Base-by-base conservation (phyloP, 2,113 vertebrate genomes). In the Noturus placidus region DNA sequence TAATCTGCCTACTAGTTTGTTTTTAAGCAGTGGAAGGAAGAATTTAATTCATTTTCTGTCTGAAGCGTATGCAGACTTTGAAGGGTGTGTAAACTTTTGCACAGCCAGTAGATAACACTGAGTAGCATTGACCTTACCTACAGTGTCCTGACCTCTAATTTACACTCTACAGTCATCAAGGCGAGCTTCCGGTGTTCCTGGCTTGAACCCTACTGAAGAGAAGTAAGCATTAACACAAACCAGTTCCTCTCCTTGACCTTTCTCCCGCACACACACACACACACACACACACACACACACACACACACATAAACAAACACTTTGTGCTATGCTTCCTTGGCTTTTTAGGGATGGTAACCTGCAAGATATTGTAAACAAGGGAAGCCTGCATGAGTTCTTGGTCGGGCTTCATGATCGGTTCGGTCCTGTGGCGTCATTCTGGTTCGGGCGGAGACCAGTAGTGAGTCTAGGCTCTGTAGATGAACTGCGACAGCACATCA, bases 341-440 rank as follows among this genome's bases (percentile, higher is more conserved):
- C 42, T 77, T n/a, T 11, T 54, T 91, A 99, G 98, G 92, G 98
- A 98, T 90, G 98, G 98, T 22, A 99, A 99, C 93, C 93, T 99
- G 82, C 97, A 97, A 87, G 97, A 99, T 84, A 97, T 99, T 11
- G 93, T 97, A 76, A 96, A 91, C 91, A 96, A 91, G 88, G 97
- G 96, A 89, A 98, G 97, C 90, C 93, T 99, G 78, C 97, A 99
- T 0, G 97, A 98, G 91, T 99, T 99, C 92, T 95, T 99, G 63
- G 95, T 97, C 19, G 92, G 95, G 83, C 94, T 99, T 82, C 98
- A 99, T 84, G 95, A 97, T 88, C 94, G 95, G 89, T 97, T 96
- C 1, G 98, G 98, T 9, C 93, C 97, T 0, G 94, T 98, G 89
- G 97, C 96, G 2, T 99, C 98, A 0, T 99, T 99, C 93, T 99